Base-by-base conservation (phyloP, 2,888 invertebrate genomes). In the Erebia palarica region DNA sequence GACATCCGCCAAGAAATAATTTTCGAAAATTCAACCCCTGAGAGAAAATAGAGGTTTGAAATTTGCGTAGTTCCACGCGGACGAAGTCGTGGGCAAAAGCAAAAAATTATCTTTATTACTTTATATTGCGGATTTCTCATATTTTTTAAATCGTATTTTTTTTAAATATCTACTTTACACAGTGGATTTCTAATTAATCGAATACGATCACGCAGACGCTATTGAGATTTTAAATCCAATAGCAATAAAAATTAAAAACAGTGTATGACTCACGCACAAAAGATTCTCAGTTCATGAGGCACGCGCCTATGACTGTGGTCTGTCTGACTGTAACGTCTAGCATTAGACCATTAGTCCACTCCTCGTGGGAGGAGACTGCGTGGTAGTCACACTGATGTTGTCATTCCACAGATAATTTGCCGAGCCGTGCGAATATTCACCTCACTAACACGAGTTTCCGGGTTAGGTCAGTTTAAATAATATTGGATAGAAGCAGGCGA, bases 251-350 rank as follows among this genome's bases (percentile, higher is more conserved):
- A 44, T 47, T n/a, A 59, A 60, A 10, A 47, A 44, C 47, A 44
- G 61, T 47, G 10, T 44, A 10, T 60, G 61, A 61, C 5, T 61
- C 61, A 61, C 44, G 10, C n/a, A n/a, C 42, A 13, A 36, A 61
- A 44, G 7, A 61, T 18, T 61, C 16, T 44, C 13, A 44, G 16
- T 61, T 18, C 18, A 18, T 47, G 44, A 61, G 44, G 47, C 59
- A 27, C 60, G 10, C 60, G 55, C 16, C 3, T 9, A 10, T 16
- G 42, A n/a, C 14, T 42, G 16, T 11, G 61, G 13, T 13, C 13
- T 9, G 61, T 61, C 61, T 44, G 60, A 44, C 9, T 60, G 55
- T 55, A 42, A n/a, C 36, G 61, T 61, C 47, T 61, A 47, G 61
- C 44, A 61, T 44, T 16, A 61, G 44, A 55, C 18, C 18, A 18